Conservation (phyloP, 2,113 vertebrate species). For the Pavo muticus region DNA sequence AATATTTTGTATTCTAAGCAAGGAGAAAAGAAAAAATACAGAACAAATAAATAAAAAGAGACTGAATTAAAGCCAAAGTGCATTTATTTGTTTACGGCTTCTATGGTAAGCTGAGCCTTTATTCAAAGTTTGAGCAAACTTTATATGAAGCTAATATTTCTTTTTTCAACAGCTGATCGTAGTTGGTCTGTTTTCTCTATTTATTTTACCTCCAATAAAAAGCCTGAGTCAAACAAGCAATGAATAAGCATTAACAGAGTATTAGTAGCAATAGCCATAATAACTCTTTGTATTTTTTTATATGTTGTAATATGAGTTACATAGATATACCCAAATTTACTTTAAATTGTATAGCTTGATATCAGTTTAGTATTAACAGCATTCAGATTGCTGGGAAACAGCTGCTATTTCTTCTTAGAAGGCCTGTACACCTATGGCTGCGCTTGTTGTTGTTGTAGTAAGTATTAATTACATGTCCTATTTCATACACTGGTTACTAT, state of each 20-base stretch:
- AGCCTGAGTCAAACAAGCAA: not conserved
- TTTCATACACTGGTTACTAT: not conserved
- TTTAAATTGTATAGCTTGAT: not conserved
- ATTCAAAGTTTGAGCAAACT: not conserved
- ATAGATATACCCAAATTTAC: not conserved
- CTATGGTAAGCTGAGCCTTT: not conserved
- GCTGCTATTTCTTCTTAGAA: not conserved
- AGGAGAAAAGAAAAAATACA: not conserved
- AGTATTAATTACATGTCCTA: not conserved
- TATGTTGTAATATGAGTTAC: not conserved
- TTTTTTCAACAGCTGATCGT: not conserved
- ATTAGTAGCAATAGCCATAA: not conserved
- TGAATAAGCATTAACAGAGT: not conserved
- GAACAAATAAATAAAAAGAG: not conserved
- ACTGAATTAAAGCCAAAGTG: not conserved
- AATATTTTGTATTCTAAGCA: not conserved
- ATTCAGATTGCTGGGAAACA: not conserved
- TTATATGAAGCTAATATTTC: not conserved
- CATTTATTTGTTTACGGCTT: not conserved
- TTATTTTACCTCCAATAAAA: not conserved
- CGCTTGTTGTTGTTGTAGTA: not conserved
- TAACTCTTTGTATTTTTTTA: not conserved
- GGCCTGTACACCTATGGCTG: fast-evolving
- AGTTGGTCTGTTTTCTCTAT: not conserved
- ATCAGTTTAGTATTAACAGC: not conserved